Base-by-base conservation (phyloP, 2,888 invertebrate genomes). In the Ophion ellenae region DNA sequence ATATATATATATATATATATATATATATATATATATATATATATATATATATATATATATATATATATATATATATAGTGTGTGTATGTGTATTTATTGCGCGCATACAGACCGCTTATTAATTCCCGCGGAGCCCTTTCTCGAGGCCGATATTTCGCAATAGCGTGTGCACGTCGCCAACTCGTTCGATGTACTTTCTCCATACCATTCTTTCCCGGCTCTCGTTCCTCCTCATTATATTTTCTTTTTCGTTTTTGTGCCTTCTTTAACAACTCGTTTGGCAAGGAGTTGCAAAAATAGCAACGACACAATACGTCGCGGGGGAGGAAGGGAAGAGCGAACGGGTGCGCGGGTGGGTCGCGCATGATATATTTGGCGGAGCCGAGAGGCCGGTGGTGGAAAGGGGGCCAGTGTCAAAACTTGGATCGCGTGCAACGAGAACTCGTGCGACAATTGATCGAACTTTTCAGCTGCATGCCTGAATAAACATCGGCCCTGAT, bases 361-460 rank as follows among this genome's bases (percentile, higher is more conserved):
- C 7, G 61, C 67, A 67, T 61, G 67, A 36, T 71, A 67, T 74
- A 67, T 71, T 20, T 24, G 61, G 61, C 28, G 70, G 63, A 74
- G 75, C 66, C 40, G 79, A 85, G 82, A 79, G 78, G 82, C 3
- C 47, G 47, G 2, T 2, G 47, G 47, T 0, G 11, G 47, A 14
- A 14, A 4, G 47, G 47, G 47, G 47, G 85, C 76, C 79, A 80
- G 85, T 85, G 85, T 85, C 79, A 85, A 85, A 85, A 73, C 64
- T 88, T 85, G 86, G 86, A 88, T 91, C 88, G 90, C 91, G 90
- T 90, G 91, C 88, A 86, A 87, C 14, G 14, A 83, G 88, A 83
- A 76, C 70, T 90, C 88, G 89, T 90, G 88, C 83, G 85, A 85
- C 85, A 83, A 83, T 85, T 83, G 82, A 85, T 85, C 79, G 71